Evolutionary conservation across 2,888 invertebrate genomes (phyloP).

Genomic region (Adineta ricciae): DNA sequence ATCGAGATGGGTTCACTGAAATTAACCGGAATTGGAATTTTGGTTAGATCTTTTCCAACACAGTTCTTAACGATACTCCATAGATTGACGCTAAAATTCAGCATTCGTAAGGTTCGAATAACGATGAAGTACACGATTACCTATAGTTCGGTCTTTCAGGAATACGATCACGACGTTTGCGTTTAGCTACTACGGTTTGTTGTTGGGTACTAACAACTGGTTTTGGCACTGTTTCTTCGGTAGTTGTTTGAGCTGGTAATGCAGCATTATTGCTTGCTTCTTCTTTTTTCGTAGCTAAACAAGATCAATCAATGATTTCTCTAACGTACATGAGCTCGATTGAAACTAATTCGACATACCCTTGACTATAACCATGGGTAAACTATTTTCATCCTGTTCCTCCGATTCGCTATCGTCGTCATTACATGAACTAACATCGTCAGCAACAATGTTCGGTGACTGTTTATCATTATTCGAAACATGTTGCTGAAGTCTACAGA

Average conservation of each 20-base stretch:
- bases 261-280: not conserved
- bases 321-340: no score
- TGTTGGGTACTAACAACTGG: not conserved
- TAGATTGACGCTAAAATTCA: slow-evolving; percentile 65
- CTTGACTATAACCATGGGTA: slow-evolving; percentile 18
- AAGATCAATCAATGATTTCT: no score
- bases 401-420: slow-evolving; percentile 69
- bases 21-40: slow-evolving; percentile 97
- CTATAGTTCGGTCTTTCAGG: slow-evolving; percentile 63
- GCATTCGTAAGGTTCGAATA: no score
- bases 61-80: slow-evolving; percentile 99
- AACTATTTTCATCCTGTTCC: slow-evolving; percentile 73
- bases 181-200: slow-evolving; percentile 37
- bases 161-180: slow-evolving; percentile 66
- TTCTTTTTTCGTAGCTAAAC: not conserved
- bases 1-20: slow-evolving; percentile 93
- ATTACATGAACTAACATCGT: not conserved
- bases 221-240: not conserved
- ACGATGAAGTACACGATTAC: no score
- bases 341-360: not conserved
- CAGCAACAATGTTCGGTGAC: not conserved
- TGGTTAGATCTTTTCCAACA: slow-evolving; percentile 94
- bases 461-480: not conserved
- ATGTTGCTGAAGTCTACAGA: not conserved
- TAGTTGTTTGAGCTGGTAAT: not conserved